Evolutionary conservation across 2,797 vertebrate genomes (phyloP).

Genomic region (Acanthurus leucopareius): DNA sequence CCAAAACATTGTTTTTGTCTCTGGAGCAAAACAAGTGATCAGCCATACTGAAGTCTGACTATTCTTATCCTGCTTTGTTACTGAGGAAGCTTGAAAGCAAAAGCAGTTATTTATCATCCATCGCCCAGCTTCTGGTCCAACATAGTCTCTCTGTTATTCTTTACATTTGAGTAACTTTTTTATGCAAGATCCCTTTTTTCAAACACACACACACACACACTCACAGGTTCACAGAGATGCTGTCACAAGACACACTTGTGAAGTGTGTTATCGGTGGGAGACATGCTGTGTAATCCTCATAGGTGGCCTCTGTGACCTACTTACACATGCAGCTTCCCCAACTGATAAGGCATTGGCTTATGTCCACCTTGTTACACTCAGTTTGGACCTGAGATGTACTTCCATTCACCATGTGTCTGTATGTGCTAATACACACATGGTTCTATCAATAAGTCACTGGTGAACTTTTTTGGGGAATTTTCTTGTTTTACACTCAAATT

Average conservation of each 20-base stretch:
- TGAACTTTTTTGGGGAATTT: not conserved
- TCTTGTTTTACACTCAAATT: not conserved
- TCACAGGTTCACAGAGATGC: not conserved
- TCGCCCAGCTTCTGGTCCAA: not conserved
- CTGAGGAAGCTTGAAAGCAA: constrained; percentile 50
- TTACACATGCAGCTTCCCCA: constrained; percentile 32
- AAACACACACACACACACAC: not conserved
- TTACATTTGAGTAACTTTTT: not conserved
- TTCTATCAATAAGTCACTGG: not conserved
- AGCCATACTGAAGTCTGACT: constrained; percentile 41
- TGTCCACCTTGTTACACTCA: not conserved
- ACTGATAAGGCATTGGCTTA: not conserved
- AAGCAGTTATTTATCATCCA: constrained; percentile 22
- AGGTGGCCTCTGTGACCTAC: constrained; percentile 67
- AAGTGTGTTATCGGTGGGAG: constrained; percentile 27
- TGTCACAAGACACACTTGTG: constrained; percentile 23
- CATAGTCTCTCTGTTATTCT: not conserved
- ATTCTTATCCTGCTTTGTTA: constrained; percentile 62
- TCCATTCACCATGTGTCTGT: not conserved
- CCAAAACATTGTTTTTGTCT: constrained; percentile 59
- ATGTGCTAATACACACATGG: not conserved
- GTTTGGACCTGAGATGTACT: not conserved
- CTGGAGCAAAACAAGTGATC: constrained; percentile 24
- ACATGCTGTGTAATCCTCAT: constrained; percentile 41
- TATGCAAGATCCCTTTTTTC: not conserved